Evolutionary conservation across 2,888 invertebrate species (phyloP).

Genomic region (Orgyia antiqua): DNA sequence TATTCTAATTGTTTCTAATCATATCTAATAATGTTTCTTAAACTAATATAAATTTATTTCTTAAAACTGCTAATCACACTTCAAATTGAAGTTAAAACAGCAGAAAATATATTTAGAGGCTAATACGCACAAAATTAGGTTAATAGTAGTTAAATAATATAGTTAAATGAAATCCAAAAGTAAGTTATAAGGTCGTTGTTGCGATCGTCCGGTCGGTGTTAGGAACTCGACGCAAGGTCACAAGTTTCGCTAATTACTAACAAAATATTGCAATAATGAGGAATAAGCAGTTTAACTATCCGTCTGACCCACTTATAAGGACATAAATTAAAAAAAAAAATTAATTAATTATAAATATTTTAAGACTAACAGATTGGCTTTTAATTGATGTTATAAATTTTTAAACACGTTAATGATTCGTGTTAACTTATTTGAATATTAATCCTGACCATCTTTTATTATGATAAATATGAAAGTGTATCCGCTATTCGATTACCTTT

Average conservation of each 20-base stretch:
- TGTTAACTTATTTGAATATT: conserved; percentile 2
- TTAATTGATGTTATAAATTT: conserved; percentile 5
- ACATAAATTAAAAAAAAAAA: conserved; percentile 2
- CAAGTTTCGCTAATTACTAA: conserved; percentile 3
- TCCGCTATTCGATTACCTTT: neutral
- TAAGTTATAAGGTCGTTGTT: conserved; percentile 16
- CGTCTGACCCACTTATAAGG: conserved; percentile 2
- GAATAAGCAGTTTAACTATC: neutral
- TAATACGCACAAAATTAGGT: conserved; percentile 24
- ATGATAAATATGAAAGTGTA: neutral
- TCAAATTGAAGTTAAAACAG: too few species aligned
- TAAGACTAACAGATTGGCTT: neutral
- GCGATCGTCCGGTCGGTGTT: conserved; percentile 7
- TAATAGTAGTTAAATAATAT: conserved; percentile 21
- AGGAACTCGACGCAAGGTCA: conserved; percentile 19
- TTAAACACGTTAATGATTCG: neutral
- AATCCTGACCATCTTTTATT: conserved; percentile 1
- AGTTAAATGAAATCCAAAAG: conserved; percentile 15
- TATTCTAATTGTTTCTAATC: too few species aligned
- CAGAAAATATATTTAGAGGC: conserved; percentile 18
- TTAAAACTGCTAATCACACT: too few species aligned
- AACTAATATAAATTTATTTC: too few species aligned
- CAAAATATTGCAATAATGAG: conserved; percentile 2
- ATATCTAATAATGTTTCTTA: too few species aligned
- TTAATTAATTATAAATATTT: neutral